A percentile compares a stretch with the other conserved stretches of the same genome.
Evolutionary conservation across 2,113 vertebrate species (phyloP).

Genomic region (Heterotis niloticus): DNA sequence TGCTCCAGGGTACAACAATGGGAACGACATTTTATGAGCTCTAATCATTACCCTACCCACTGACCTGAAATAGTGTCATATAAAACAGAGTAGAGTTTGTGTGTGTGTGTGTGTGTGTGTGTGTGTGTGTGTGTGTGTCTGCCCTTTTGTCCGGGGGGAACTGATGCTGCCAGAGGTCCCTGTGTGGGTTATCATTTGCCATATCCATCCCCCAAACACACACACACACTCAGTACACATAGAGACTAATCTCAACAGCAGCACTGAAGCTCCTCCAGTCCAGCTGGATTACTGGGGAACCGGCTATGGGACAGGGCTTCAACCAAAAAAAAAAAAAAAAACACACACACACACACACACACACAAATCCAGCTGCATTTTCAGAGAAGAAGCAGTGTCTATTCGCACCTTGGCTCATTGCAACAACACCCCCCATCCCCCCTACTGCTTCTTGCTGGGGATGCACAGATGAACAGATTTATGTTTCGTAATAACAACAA

Average conservation of each 20-base stretch:
- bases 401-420: not conserved
- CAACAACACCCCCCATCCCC: too few relatives aligned
- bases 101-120: not conserved
- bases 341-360: too few relatives aligned
- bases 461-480: too few relatives aligned
- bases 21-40: too few relatives aligned
- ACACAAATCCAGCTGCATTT: not conserved
- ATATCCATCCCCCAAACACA: not conserved
- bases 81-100: not conserved
- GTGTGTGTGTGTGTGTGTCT: conserved; percentile 16
- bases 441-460: too few relatives aligned
- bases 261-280: not conserved
- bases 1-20: too few relatives aligned
- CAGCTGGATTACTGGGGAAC: not conserved
- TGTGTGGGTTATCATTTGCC: not conserved
- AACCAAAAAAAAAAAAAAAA: not conserved
- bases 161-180: not conserved
- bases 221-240: not conserved
- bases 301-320: not conserved
- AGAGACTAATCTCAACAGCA: not conserved
- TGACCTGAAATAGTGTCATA: too few relatives aligned
- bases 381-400: not conserved
- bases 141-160: not conserved
- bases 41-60: too few relatives aligned
- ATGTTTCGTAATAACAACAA: too few relatives aligned